Evolutionary conservation across 2,888 invertebrate genomes (phyloP).

Genomic region (Tholera decimalis): DNA sequence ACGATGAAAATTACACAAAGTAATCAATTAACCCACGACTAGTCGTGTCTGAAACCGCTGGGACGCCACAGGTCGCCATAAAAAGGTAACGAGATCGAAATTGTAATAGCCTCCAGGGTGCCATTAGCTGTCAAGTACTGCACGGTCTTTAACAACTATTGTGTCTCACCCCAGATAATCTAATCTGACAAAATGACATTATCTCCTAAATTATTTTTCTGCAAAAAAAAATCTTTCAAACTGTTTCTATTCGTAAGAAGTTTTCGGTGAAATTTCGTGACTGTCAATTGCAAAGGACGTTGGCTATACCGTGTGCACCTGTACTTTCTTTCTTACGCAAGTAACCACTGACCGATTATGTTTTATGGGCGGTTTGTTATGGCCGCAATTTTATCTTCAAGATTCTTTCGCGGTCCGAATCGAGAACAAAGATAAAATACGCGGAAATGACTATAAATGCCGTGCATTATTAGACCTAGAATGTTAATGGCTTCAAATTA

Average conservation of each 20-base stretch:
- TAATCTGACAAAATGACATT: slow-evolving; percentile 10
- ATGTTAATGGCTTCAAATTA: slow-evolving; percentile 55
- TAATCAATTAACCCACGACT: too few species aligned
- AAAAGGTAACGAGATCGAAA: slow-evolving; percentile 13
- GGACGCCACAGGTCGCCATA: too few species aligned
- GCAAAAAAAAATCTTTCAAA: slow-evolving; percentile 12
- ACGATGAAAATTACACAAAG: too few species aligned
- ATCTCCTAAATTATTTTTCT: slow-evolving; percentile 11
- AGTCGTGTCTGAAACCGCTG: too few species aligned
- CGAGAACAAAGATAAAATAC: slow-evolving; percentile 63
- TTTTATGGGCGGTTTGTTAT: slow-evolving; percentile 48
- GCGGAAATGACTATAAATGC: slow-evolving; percentile 53
- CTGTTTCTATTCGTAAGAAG: slow-evolving; percentile 7
- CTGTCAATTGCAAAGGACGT: slow-evolving; percentile 29
- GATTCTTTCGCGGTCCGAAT: slow-evolving; percentile 57
- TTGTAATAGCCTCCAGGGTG: slow-evolving; percentile 1
- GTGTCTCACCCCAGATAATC: slow-evolving; percentile 7
- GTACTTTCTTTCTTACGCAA: slow-evolving; percentile 59
- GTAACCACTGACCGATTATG: slow-evolving; percentile 53
- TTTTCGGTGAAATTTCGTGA: slow-evolving; percentile 14
- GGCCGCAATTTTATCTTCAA: slow-evolving; percentile 56
- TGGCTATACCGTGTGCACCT: slow-evolving; percentile 35
- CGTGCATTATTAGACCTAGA: slow-evolving; percentile 58
- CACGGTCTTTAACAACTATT: slow-evolving; percentile 7
- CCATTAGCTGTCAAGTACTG: slow-evolving; percentile 6